A percentile compares a stretch with the other conserved stretches of the same genome.
Evolutionary conservation across 37 sponge, comb jelly and placozoan genomes (phyloP).

Genomic region (Oscarella lobularis): DNA sequence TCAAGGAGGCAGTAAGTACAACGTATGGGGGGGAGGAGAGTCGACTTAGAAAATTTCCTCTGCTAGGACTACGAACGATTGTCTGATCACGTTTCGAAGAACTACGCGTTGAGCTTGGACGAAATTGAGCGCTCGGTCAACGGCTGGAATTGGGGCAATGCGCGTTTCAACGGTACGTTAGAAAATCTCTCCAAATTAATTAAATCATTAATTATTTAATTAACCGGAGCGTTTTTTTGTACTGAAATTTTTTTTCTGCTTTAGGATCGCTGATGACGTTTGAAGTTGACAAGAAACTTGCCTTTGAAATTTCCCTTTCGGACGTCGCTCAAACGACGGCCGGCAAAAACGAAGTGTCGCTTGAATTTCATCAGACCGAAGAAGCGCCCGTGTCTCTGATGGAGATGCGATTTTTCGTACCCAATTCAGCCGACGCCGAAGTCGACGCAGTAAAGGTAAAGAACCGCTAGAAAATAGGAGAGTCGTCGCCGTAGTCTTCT

Average conservation of each 20-base stretch:
- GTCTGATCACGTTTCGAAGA: constrained; percentile 44
- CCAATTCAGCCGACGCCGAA: constrained; percentile 22
- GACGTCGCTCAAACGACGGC: constrained; percentile 78
- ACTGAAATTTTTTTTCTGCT: not conserved
- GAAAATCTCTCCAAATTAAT: no score
- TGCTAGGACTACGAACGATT: constrained; percentile 62
- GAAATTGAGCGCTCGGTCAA: constrained; percentile 80
- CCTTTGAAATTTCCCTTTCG: constrained; percentile 85
- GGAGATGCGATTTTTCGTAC: constrained; percentile 96
- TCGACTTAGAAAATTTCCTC: not conserved
- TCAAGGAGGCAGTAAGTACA: constrained; percentile 86
- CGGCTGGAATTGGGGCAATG: constrained; percentile 98
- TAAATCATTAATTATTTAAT: no score
- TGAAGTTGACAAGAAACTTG: constrained; percentile 64
- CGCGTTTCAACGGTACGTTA: constrained; percentile 44
- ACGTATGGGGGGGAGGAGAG: no score
- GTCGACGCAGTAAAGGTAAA: constrained; percentile 25
- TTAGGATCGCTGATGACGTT: constrained; percentile 74
- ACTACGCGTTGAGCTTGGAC: constrained; percentile 43
- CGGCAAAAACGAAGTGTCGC: constrained; percentile 92
- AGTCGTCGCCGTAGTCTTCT: not conserved
- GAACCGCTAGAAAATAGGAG: no score
- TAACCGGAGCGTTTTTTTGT: not conserved
- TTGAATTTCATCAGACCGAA: constrained; percentile 94
- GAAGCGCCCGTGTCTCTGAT: constrained; percentile 69